Evolutionary conservation across 2,797 vertebrate species (phyloP).

Genomic region (Martes flavigula): DNA sequence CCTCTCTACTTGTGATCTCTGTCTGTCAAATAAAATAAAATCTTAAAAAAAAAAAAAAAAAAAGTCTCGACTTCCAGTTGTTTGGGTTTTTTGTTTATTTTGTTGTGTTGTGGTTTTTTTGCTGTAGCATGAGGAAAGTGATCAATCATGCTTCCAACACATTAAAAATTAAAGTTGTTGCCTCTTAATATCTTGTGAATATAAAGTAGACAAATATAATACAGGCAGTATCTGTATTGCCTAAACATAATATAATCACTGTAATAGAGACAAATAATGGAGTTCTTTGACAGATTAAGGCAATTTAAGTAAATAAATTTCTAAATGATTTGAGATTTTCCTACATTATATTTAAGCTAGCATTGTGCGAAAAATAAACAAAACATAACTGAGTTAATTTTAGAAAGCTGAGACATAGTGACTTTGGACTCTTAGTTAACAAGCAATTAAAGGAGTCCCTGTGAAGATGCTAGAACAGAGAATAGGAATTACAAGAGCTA

Average conservation of each 20-base stretch:
- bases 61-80: background rate
- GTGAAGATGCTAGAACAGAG: background rate
- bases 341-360: conserved; percentile 16
- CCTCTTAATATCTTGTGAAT: background rate
- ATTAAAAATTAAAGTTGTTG: background rate
- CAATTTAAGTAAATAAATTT: background rate
- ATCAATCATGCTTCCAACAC: background rate
- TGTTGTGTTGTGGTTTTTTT: background rate
- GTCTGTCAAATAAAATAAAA: no score
- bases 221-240: background rate
- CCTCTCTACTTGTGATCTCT: no score
- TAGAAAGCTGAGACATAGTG: background rate
- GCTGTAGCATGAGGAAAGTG: background rate
- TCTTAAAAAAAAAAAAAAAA: no score
- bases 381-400: background rate
- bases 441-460: background rate
- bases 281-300: background rate
- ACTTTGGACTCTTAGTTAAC: background rate
- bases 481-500: background rate
- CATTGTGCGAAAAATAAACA: background rate
- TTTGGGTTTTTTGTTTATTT: background rate
- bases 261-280: background rate
- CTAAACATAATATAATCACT: background rate
- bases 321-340: conserved; percentile 2
- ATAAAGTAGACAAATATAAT: background rate